Conservation (phyloP, 2,797 vertebrate species). For the Clarias laeviceps region DNA sequence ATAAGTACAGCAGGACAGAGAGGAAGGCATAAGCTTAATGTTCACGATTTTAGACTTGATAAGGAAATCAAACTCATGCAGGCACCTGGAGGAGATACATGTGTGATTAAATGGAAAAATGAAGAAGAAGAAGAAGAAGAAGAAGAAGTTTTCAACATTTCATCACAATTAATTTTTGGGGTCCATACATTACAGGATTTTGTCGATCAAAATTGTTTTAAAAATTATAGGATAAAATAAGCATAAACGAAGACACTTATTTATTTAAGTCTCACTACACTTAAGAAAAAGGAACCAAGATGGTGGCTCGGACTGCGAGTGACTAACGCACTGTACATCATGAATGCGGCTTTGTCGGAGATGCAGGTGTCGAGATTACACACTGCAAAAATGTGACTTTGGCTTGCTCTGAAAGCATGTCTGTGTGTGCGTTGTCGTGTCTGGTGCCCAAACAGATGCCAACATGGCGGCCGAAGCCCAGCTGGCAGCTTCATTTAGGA, state of each 20-base stretch:
- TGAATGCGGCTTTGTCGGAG: constrained; percentile 12
- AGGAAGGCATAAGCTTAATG: neutral
- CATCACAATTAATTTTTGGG: neutral
- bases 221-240: neutral
- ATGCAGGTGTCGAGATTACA: constrained; percentile 47
- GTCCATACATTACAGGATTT: neutral
- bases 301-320: neutral
- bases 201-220: neutral
- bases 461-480: constrained; percentile 60
- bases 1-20: neutral
- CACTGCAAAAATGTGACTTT: constrained; percentile 58
- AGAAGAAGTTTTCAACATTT: neutral
- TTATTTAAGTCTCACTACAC: neutral
- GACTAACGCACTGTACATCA: neutral
- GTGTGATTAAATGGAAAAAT: neutral
- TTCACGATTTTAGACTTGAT: neutral
- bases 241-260: neutral
- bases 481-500: constrained; percentile 62
- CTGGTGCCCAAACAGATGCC: constrained; percentile 55
- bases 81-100: neutral
- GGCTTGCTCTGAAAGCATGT: constrained; percentile 60
- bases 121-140: neutral
- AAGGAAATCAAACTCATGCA: neutral
- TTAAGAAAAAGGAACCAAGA: neutral
- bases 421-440: constrained; percentile 30